These are phyloP conservation scores for Gymnocheta viridis DNA, from an alignment of 2,888 invertebrate genomes.

Conservation along the genomic window DNA sequence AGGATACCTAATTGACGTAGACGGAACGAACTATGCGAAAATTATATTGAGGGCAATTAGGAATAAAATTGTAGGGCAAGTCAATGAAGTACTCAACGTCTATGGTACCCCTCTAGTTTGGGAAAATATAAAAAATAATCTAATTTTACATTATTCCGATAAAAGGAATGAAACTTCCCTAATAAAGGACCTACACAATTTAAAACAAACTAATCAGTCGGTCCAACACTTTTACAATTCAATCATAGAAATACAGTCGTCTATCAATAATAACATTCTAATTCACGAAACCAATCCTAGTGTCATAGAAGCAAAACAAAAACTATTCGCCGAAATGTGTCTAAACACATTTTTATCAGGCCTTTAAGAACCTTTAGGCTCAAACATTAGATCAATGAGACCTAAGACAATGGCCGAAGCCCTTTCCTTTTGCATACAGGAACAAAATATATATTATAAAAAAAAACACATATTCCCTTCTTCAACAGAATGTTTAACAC, in stretches of 20 bases:
- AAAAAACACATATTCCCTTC: slow-evolving; percentile 13
- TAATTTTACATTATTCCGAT: slow-evolving; percentile 50
- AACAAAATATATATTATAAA: slow-evolving; percentile 28
- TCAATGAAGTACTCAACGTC: slow-evolving; percentile 70
- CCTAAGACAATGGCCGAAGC: slow-evolving; percentile 26
- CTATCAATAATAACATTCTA: slow-evolving; percentile 58
- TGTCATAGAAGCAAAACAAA: slow-evolving; percentile 26
- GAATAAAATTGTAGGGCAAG: slow-evolving; percentile 70
- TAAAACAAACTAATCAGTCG: slow-evolving; percentile 55
- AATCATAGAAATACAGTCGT: slow-evolving; percentile 64
- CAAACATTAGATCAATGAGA: slow-evolving; percentile 35
- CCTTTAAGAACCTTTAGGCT: slow-evolving; percentile 33
- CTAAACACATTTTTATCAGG: slow-evolving; percentile 39
- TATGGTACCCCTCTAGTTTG: slow-evolving; percentile 62
- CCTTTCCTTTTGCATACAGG: slow-evolving; percentile 32
- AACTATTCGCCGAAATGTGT: slow-evolving; percentile 33
- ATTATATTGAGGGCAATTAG: slow-evolving; percentile 67
- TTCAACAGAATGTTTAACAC: too few species aligned
- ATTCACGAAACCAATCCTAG: slow-evolving; percentile 27
- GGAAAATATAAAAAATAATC: slow-evolving; percentile 56
- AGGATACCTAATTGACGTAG: slow-evolving; percentile 39
- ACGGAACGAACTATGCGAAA: slow-evolving; percentile 51
- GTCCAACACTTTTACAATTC: slow-evolving; percentile 59
- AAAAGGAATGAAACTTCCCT: slow-evolving; percentile 47
- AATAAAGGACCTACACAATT: slow-evolving; percentile 64